Conservation (phyloP, 1,140 invertebrate genomes). For the Aradophagus sp. region DNA sequence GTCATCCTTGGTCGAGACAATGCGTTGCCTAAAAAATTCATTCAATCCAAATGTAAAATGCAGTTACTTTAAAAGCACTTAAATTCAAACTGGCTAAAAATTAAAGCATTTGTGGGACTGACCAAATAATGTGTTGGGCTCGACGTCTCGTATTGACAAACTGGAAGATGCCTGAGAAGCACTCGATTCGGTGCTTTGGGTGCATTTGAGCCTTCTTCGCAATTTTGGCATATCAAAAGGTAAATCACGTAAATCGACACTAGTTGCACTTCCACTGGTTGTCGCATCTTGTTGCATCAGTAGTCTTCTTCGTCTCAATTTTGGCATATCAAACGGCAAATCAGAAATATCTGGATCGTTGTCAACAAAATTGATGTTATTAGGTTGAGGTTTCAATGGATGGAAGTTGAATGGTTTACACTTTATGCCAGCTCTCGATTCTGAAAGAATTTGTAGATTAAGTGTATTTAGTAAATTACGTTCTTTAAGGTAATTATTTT, state of each 20-base stretch:
- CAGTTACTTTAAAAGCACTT: too few relatives aligned
- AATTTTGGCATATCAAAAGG: conserved; percentile 94
- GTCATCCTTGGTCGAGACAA: conserved; percentile 80
- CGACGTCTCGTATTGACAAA: conserved; percentile 83
- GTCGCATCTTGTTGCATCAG: conserved; percentile 76
- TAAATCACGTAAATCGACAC: conserved; percentile 84
- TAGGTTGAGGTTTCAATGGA: conserved; percentile 74
- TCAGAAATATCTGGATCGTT: conserved; percentile 80
- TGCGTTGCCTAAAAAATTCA: conserved; percentile 67
- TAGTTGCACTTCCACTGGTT: conserved; percentile 82
- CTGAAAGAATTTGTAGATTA: too few relatives aligned
- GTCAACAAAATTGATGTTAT: conserved; percentile 72
- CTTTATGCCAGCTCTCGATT: conserved; percentile 84
- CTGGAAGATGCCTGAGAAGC: conserved; percentile 86
- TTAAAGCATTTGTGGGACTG: conserved; percentile 11
- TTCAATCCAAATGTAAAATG: too few relatives aligned
- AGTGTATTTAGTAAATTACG: too few relatives aligned
- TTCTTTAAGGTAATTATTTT: too few relatives aligned
- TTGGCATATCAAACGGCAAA: conserved; percentile 93
- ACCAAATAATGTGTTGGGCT: conserved; percentile 74
- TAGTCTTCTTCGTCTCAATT: conserved; percentile 82
- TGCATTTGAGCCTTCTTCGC: conserved; percentile 80
- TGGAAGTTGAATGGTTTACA: conserved; percentile 76
- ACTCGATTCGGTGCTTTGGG: conserved; percentile 79
- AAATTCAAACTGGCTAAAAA: too few relatives aligned